Evolutionary conservation across 2,113 vertebrate genomes (phyloP), one percentile per base, ranked within the genome.

Genomic region (Heterotis niloticus): DNA sequence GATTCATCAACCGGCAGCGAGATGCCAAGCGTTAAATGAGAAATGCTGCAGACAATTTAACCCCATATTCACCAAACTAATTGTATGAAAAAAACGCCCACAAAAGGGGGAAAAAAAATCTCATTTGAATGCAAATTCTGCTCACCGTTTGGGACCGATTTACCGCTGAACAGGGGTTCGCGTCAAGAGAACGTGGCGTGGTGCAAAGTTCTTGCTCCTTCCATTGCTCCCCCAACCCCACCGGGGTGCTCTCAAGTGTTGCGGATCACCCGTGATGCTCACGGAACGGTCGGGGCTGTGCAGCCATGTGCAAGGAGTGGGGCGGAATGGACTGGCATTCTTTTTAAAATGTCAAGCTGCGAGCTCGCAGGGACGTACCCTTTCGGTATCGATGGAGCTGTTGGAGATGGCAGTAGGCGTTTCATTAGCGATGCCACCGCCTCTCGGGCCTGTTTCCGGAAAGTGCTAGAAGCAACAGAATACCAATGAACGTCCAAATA

Each of bases 21-120:
- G 76, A 78, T 77, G 76, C 76, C 23, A 23, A 57, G 66, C 67
- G n/a, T 78, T 62, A 78, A 78, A 78, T 78, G 77, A 71, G 77
- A 78, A 78, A 70, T 26, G 54, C 11, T 54, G 26, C 28, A 28
- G 0, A 24, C 26, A 59, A 23, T 68, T 78, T 78, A 78, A 78
- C 51, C 76, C 54, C 28, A 60, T 64, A 76, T 17, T 68, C 76
- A 16, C 66, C 76, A 70, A 69, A 44, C 65, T 62, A 67, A 78
- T 70, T 34, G 29, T 20, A 23, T 78, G 77, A 75, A 62, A 75
- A 34, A 16, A 72, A 54, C 29, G 52, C 23, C 23, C 20, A 14
- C 20, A 23, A 7, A 0, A 2, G 11, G 64, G 76, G 26, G 76
- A 26, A 34, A 69, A 69, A 44, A 54, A 20, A 34, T 78, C 52